phyloP scores from a whole-genome alignment of 2,113 vertebrate species.

The Boleophthalmus pectinirostris region DNA sequence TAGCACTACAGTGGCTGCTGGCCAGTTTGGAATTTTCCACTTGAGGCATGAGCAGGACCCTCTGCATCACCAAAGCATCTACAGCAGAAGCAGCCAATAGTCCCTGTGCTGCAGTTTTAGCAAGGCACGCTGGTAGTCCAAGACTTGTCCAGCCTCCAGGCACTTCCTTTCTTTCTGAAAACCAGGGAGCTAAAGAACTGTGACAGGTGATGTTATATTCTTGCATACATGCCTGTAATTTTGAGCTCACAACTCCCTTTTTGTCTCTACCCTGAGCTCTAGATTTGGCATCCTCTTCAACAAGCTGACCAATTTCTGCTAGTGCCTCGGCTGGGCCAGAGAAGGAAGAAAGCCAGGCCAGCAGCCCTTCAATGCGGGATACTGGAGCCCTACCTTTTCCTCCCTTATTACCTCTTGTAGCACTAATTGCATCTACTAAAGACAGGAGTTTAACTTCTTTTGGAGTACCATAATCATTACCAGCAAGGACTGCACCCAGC shows the following conservation, averaged over 20 bases:
- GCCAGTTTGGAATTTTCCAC: conserved; percentile 86
- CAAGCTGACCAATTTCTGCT: conserved; percentile 47
- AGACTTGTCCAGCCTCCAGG: conserved; percentile 44
- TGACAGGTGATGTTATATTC: conserved; percentile 80
- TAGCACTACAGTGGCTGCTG: conserved; percentile 80
- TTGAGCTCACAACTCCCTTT: conserved; percentile 56
- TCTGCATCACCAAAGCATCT: conserved; percentile 80
- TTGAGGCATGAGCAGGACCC: conserved; percentile 84
- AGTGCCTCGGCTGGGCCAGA: conserved; percentile 70
- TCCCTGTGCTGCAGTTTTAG: conserved; percentile 68
- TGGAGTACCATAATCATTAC: conserved; percentile 83
- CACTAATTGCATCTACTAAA: conserved; percentile 39
- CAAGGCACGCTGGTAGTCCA: conserved; percentile 79
- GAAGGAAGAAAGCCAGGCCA: conserved; percentile 86
- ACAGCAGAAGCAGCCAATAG: conserved; percentile 78
- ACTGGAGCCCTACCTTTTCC: conserved; percentile 53
- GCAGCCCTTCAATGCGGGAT: conserved; percentile 77
- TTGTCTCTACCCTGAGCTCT: conserved; percentile 42
- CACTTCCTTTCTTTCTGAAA: conserved; percentile 60
- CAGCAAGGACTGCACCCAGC: conserved; percentile 85
- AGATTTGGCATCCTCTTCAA: conserved; percentile 64
- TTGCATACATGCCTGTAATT: conserved; percentile 77
- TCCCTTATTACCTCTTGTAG: conserved; percentile 34
- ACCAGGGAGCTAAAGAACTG: conserved; percentile 80
- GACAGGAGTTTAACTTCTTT: conserved; percentile 70